These are phyloP conservation scores for Empidonax traillii DNA, from an alignment of 2,113 vertebrate genomes.

Conservation along the genomic window DNA sequence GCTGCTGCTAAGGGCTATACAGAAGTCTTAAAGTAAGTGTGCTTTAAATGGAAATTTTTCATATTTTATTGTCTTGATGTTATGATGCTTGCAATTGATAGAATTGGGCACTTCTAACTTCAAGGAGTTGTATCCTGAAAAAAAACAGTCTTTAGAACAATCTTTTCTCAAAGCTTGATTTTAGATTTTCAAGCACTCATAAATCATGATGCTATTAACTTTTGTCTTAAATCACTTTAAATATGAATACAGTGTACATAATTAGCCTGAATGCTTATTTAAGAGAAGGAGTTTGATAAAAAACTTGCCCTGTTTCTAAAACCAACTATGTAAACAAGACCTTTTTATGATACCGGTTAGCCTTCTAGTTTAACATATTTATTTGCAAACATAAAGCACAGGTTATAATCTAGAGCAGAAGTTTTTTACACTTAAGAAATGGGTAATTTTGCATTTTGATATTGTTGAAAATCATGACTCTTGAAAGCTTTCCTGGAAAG, in stretches of 20 bases:
- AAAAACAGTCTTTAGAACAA: not conserved
- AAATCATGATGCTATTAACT: not conserved
- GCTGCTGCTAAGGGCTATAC: slow-evolving; percentile 97
- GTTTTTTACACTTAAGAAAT: not conserved
- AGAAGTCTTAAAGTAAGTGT: slow-evolving; percentile 98
- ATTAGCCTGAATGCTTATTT: not conserved
- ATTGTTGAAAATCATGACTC: not conserved
- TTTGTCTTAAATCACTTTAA: not conserved
- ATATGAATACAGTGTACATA: not conserved
- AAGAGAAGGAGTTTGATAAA: not conserved
- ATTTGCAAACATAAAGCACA: not conserved
- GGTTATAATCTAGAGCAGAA: not conserved
- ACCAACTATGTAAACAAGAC: not conserved
- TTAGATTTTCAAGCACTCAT: not conserved
- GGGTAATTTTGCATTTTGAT: not conserved
- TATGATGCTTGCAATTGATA: not conserved
- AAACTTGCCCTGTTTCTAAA: not conserved
- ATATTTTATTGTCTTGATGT: not conserved
- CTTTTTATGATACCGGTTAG: not conserved
- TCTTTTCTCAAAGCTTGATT: not conserved
- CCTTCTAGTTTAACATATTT: not conserved
- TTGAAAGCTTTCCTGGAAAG: not conserved
- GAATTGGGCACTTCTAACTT: not conserved
- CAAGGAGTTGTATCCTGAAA: not conserved
- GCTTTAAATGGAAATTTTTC: not conserved